Evolutionary conservation across 2,888 invertebrate genomes (phyloP).

Genomic region (Apeira syringaria): DNA sequence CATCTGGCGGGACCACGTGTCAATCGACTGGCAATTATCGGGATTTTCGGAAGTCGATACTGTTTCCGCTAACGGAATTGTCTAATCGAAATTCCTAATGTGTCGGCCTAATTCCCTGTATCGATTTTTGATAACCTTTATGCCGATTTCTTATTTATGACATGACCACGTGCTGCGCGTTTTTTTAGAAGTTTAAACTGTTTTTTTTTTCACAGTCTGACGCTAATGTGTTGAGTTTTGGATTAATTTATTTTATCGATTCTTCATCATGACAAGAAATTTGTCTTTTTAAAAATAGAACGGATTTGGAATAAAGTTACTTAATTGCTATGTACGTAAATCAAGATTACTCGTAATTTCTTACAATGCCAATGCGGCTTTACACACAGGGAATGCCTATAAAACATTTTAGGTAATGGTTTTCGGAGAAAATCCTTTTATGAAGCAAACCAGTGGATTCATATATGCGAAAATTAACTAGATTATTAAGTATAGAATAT

Average conservation of each 20-base stretch:
- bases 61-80: slow-evolving; percentile 35
- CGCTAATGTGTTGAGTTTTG: slow-evolving; percentile 14
- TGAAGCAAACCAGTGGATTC: too few relatives aligned
- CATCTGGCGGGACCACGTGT: slow-evolving; percentile 74
- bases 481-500: too few relatives aligned
- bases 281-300: too few relatives aligned
- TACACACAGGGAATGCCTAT: too few relatives aligned
- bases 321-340: too few relatives aligned
- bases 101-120: slow-evolving; percentile 37
- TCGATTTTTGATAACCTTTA: slow-evolving; percentile 42
- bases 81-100: slow-evolving; percentile 30
- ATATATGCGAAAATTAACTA: too few relatives aligned
- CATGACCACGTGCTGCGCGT: not conserved
- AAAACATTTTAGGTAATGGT: too few relatives aligned
- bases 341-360: too few relatives aligned
- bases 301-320: too few relatives aligned
- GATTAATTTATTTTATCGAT: slow-evolving; percentile 17
- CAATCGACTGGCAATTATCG: slow-evolving; percentile 58
- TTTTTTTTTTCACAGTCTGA: not conserved
- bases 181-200: too few relatives aligned
- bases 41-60: slow-evolving; percentile 45
- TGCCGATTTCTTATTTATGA: slow-evolving; percentile 23
- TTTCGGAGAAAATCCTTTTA: too few relatives aligned
- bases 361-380: too few relatives aligned
- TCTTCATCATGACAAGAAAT: not conserved